Evolutionary conservation across 2,113 vertebrate genomes (phyloP).

Genomic region (Neolamprologus toae): DNA sequence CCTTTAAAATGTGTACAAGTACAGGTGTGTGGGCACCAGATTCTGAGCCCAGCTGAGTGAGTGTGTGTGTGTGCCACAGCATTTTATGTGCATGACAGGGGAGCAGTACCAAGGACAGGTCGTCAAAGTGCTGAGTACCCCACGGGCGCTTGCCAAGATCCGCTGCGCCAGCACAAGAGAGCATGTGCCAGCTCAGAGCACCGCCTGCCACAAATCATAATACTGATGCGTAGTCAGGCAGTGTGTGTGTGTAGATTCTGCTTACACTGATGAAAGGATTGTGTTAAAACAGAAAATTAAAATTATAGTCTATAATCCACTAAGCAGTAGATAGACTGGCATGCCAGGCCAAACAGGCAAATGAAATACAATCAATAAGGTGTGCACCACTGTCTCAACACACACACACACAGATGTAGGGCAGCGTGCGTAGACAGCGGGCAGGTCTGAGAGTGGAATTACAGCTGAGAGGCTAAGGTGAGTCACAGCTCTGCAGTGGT

Average conservation of each 20-base stretch:
- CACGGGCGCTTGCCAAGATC: slow-evolving; percentile 9
- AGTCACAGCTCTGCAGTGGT: slow-evolving; percentile 43
- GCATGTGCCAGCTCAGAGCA: background rate
- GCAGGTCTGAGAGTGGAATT: slow-evolving; percentile 20
- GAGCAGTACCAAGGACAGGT: slow-evolving; percentile 16
- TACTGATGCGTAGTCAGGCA: background rate
- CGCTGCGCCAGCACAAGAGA: slow-evolving; percentile 7
- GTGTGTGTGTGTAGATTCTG: background rate
- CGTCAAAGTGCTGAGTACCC: slow-evolving; percentile 7
- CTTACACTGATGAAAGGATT: background rate
- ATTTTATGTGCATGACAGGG: background rate
- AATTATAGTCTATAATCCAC: background rate
- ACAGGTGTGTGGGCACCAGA: background rate
- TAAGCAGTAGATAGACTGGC: background rate
- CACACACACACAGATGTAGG: background rate
- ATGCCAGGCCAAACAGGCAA: background rate
- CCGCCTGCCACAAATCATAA: background rate
- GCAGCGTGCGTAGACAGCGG: background rate
- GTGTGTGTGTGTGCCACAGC: background rate
- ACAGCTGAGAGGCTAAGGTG: slow-evolving; percentile 40
- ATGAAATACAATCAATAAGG: background rate
- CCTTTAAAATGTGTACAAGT: background rate
- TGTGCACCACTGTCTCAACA: background rate
- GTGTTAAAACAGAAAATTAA: background rate
- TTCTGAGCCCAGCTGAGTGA: background rate